phyloP scores from a whole-genome alignment of 2,113 vertebrate genomes.

The Lanius collurio region DNA sequence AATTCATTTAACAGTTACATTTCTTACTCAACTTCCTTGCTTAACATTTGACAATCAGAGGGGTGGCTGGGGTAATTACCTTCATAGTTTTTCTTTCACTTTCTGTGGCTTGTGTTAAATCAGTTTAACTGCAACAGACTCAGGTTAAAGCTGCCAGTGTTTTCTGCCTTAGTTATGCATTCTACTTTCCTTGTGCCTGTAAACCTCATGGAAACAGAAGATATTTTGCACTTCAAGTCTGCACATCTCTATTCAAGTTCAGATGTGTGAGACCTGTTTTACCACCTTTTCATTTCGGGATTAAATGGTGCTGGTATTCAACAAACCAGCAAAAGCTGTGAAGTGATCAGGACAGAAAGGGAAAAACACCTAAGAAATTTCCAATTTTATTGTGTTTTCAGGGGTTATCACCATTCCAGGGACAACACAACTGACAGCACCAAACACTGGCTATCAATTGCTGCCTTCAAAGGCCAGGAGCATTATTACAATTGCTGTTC shows the following conservation, averaged over 20 bases:
- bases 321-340: not conserved
- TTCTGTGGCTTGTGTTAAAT: not conserved
- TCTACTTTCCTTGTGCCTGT: not conserved
- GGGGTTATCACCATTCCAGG: slow-evolving; percentile 73
- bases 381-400: not conserved
- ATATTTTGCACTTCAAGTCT: not conserved
- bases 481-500: slow-evolving; percentile 57
- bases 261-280: not conserved
- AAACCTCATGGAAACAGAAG: not conserved
- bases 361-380: not conserved
- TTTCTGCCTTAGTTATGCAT: not conserved
- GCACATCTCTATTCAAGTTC: not conserved
- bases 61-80: not conserved
- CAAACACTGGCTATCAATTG: slow-evolving; percentile 71
- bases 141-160: not conserved
- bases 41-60: not conserved
- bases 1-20: not conserved
- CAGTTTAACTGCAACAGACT: not conserved
- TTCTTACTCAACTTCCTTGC: not conserved
- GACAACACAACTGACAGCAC: slow-evolving; percentile 75
- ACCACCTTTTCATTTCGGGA: not conserved
- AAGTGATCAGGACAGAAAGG: not conserved
- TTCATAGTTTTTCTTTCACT: not conserved
- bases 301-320: not conserved
- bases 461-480: slow-evolving; percentile 72